Evolutionary conservation across 2,888 invertebrate species (phyloP).

Genomic region (Apamea sordens): DNA sequence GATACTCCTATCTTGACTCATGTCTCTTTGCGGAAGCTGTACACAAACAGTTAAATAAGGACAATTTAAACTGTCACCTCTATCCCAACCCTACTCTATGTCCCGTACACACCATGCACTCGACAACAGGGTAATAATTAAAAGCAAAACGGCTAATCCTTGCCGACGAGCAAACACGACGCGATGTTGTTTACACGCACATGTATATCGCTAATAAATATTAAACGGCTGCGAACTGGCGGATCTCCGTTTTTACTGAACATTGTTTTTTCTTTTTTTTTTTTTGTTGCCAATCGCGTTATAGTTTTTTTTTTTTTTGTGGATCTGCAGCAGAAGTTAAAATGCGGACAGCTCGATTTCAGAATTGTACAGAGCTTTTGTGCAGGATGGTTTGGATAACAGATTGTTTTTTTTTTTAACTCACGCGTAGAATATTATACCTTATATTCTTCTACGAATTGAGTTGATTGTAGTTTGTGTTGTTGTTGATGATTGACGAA

Average conservation of each 20-base stretch:
- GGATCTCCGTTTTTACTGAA: slow-evolving; percentile 49
- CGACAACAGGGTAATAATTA: slow-evolving; percentile 76
- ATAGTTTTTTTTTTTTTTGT: slow-evolving; percentile 35
- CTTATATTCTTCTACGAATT: background rate
- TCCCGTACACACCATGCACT: slow-evolving; percentile 62
- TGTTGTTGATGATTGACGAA: background rate
- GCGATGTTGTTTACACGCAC: slow-evolving; percentile 65
- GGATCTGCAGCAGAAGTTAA: slow-evolving; percentile 20
- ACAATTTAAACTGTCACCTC: slow-evolving; percentile 32
- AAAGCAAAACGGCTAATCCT: slow-evolving; percentile 77
- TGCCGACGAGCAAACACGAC: slow-evolving; percentile 70
- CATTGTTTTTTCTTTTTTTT: slow-evolving; percentile 27
- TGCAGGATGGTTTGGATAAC: slow-evolving; percentile 13
- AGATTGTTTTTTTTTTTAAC: background rate
- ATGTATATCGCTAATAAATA: slow-evolving; percentile 69
- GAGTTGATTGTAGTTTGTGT: background rate
- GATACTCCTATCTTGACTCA: too few relatives aligned
- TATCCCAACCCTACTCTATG: slow-evolving; percentile 40
- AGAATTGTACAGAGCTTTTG: slow-evolving; percentile 7
- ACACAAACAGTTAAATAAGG: slow-evolving; percentile 1
- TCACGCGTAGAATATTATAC: background rate
- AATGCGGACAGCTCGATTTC: slow-evolving; percentile 13
- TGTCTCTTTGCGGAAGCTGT: too few relatives aligned
- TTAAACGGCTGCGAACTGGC: slow-evolving; percentile 58
- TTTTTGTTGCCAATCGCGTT: slow-evolving; percentile 30